Conservation (phyloP, 2,888 invertebrate genomes). For the Ferrisia virgata region DNA sequence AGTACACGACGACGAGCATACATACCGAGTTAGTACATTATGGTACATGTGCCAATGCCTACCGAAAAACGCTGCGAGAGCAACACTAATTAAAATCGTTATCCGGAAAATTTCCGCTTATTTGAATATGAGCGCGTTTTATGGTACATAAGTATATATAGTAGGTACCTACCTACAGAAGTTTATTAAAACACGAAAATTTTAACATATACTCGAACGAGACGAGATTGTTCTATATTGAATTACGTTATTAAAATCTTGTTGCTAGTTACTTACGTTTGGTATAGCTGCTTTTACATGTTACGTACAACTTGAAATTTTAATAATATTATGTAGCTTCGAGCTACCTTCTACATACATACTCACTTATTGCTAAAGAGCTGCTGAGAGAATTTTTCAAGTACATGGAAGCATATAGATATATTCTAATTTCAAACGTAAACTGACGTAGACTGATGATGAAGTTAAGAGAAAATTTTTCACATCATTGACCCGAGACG, state of each 20-base stretch:
- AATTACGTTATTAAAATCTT: constrained; percentile 1
- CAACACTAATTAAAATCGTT: neutral
- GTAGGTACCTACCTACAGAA: too few species aligned
- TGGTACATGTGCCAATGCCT: too few species aligned
- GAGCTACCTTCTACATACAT: neutral
- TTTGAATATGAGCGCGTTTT: neutral
- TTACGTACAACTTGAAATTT: neutral
- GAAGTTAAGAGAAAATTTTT: neutral
- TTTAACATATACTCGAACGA: neutral
- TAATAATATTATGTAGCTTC: neutral
- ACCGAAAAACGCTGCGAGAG: neutral
- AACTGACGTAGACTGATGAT: neutral
- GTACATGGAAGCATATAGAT: too few species aligned
- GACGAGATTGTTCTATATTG: neutral
- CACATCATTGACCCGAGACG: neutral
- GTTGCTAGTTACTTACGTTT: neutral
- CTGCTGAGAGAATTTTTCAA: neutral
- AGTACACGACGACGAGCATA: too few species aligned
- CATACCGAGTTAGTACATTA: too few species aligned
- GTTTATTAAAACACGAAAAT: neutral
- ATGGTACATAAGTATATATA: too few species aligned
- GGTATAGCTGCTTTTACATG: neutral
- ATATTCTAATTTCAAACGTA: neutral
- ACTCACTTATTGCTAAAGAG: neutral
- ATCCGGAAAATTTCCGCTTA: neutral